Evolutionary conservation across 2,113 vertebrate species (phyloP).

Genomic region (Archilochus colubris): DNA sequence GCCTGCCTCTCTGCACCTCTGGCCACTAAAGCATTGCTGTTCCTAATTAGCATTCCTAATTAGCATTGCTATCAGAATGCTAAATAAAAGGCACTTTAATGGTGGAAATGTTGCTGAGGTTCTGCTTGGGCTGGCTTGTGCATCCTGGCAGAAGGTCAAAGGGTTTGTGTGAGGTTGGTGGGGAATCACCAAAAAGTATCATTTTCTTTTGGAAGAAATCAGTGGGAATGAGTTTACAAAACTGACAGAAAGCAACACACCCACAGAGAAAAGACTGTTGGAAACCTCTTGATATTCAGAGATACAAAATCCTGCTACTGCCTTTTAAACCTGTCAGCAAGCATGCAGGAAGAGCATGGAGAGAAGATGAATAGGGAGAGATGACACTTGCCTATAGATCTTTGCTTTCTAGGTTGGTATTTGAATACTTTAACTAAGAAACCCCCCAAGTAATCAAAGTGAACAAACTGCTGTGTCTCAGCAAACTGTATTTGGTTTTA

Average conservation of each 20-base stretch:
- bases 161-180: neutral
- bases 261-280: neutral
- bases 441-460: neutral
- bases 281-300: neutral
- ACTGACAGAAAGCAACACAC: neutral
- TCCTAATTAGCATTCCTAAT: neutral
- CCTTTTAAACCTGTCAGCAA: neutral
- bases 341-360: neutral
- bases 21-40: neutral
- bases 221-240: neutral
- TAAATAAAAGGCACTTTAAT: neutral
- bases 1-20: neutral
- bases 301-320: neutral
- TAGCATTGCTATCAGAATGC: neutral
- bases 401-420: neutral
- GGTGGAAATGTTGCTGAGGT: neutral
- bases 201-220: neutral
- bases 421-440: neutral
- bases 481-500: neutral
- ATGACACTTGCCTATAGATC: neutral
- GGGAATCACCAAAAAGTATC: neutral
- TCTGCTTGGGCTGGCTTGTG: neutral
- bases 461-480: neutral
- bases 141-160: neutral
- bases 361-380: neutral